Evolutionary conservation across 2,113 vertebrate genomes (phyloP), one percentile per base, ranked within the genome.

Genomic region (Melanotaenia duboulayi): DNA sequence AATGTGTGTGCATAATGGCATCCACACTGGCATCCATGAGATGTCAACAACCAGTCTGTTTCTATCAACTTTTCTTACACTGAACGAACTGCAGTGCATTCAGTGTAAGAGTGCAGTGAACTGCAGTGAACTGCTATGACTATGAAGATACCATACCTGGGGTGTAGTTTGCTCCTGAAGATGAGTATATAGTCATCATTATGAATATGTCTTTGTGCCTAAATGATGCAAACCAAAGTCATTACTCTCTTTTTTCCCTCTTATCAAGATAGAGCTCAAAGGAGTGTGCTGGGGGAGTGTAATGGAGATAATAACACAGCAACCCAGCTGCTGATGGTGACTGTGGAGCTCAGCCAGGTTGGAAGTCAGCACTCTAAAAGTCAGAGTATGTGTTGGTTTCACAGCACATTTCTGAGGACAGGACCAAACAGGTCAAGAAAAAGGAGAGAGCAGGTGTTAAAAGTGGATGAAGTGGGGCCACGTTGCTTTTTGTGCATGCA

Each of bases 241-340:
- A 78, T 82, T 67, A 78, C 52, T 39, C 62, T 73, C 8, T 74
- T 64, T 76, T 74, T 55, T 79, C 83, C 83, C 76, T 88, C 59
- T 88, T 78, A 90, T 92, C 83, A 87, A 76, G 78, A 74, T 82
- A 68, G 77, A 72, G 84, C 76, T 44, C 7, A 57, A 57, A 89
- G 85, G 84, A 87, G 86, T 52, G 60, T 58, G 81, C 70, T 66
- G 61, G 44, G 84, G 78, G 71, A 82, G 73, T 82, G 73, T 89
- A 87, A 90, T 92, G 61, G 49, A 78, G 80, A 86, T 92, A 92
- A 93, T 93, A 75, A 91, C 85, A 89, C 54, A 51, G 62, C 80
- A 83, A 65, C 76, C 32, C 76, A 89, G 83, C 87, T 90, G 86
- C 74, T 78, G 87, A 84, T 71, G 78, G 82, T 65, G 66, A 68